Percentiles rank a stretch among this genome's conserved stretches.
These are phyloP conservation scores for Argyresthia goedartella DNA, from an alignment of 2,888 invertebrate genomes.

Conservation along the genomic window DNA sequence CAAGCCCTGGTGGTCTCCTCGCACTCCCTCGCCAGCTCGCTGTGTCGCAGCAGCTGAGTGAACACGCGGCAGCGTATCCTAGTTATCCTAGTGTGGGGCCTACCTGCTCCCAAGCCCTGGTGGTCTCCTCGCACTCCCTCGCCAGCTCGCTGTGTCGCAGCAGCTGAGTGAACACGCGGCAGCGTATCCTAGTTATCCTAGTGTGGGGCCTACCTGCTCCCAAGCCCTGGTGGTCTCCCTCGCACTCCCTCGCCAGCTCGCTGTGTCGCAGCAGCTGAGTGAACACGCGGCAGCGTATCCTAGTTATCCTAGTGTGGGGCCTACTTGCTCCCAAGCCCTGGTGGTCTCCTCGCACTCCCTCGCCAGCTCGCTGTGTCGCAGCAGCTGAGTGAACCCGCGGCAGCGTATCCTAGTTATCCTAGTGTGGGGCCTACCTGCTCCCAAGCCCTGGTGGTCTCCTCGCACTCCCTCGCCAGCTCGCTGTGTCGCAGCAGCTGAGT, in stretches of 20 bases:
- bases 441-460: slow-evolving; percentile 78
- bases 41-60: slow-evolving; percentile 75
- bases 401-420: too few relatives aligned
- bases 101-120: slow-evolving; percentile 78
- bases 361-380: slow-evolving; percentile 76
- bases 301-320: too few relatives aligned
- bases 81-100: slow-evolving; percentile 7
- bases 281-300: too few relatives aligned
- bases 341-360: slow-evolving; percentile 76
- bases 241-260: slow-evolving; percentile 74
- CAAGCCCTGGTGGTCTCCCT: slow-evolving; percentile 76
- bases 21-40: slow-evolving; percentile 76
- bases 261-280: slow-evolving; percentile 77
- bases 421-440: slow-evolving; percentile 50
- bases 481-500: slow-evolving; percentile 77
- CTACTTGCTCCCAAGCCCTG: slow-evolving; percentile 76
- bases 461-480: slow-evolving; percentile 74
- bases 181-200: too few relatives aligned
- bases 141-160: slow-evolving; percentile 76
- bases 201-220: slow-evolving; percentile 74
- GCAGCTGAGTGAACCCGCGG: slow-evolving; percentile 78
- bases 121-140: slow-evolving; percentile 74
- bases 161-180: slow-evolving; percentile 80
- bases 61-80: slow-evolving; percentile 58
- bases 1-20: slow-evolving; percentile 76